Evolutionary conservation across 2,888 invertebrate genomes (phyloP).

Genomic region (Caenorhabditis afra): DNA sequence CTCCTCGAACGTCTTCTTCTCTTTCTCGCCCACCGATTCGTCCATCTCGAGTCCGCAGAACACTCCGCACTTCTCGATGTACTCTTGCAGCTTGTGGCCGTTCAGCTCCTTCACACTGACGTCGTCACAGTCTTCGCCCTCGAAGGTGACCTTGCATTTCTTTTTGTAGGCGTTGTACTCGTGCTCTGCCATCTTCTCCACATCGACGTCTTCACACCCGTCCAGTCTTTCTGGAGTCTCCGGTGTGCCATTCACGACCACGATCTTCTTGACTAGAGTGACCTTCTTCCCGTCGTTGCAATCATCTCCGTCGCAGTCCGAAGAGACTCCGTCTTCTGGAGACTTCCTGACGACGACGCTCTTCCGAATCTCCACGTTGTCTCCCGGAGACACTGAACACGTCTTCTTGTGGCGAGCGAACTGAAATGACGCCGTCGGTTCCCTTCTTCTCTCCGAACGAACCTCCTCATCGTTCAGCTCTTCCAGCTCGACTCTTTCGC

Average conservation of each 20-base stretch:
- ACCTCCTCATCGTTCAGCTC: slow-evolving; percentile 32
- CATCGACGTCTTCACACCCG: slow-evolving; percentile 14
- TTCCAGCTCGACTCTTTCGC: slow-evolving; percentile 18
- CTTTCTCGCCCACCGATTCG: slow-evolving; percentile 12
- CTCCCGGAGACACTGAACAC: slow-evolving; percentile 28
- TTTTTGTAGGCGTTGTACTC: slow-evolving; percentile 38
- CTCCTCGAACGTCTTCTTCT: slow-evolving; percentile 18
- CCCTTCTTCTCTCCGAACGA: not conserved
- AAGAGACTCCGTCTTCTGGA: slow-evolving; percentile 2
- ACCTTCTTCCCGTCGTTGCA: too few species aligned
- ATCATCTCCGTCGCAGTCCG: slow-evolving; percentile 9
- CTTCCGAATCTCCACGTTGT: slow-evolving; percentile 18
- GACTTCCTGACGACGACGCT: not conserved
- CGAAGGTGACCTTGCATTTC: slow-evolving; percentile 17
- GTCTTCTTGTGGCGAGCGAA: slow-evolving; percentile 15
- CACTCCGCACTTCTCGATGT: slow-evolving; percentile 29
- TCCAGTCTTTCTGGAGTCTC: not conserved
- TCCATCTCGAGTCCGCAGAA: slow-evolving; percentile 39
- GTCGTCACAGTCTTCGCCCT: slow-evolving; percentile 37
- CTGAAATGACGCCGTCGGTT: slow-evolving; percentile 1
- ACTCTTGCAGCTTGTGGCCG: slow-evolving; percentile 26
- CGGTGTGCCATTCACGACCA: not conserved
- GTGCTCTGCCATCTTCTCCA: slow-evolving; percentile 15
- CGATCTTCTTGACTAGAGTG: slow-evolving; percentile 15
- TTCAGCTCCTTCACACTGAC: slow-evolving; percentile 20